phyloP scores from a whole-genome alignment of 2,888 invertebrate genomes.

The Eupithecia pulchellata region DNA sequence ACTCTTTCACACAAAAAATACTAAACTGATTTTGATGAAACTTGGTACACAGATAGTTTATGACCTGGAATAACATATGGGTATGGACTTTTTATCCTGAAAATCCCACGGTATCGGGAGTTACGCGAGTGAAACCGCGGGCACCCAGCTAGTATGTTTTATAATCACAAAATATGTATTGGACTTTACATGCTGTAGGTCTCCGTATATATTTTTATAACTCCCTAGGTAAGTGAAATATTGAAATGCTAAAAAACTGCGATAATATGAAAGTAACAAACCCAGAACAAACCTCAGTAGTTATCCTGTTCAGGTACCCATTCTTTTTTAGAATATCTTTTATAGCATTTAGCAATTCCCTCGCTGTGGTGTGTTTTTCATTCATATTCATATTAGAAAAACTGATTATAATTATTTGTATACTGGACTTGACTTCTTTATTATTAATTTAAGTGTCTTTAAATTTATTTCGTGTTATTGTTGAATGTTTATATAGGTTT shows the following conservation, averaged over 20 bases:
- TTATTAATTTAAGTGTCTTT: too few species aligned
- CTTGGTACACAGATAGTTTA: too few species aligned
- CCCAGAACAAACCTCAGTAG: constrained; percentile 76
- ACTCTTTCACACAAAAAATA: too few species aligned
- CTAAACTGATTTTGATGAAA: too few species aligned
- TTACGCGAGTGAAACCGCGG: too few species aligned
- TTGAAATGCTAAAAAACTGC: neutral
- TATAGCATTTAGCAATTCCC: constrained; percentile 71
- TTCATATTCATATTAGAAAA: constrained; percentile 49
- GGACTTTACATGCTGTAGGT: neutral
- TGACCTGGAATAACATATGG: too few species aligned
- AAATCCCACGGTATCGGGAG: too few species aligned
- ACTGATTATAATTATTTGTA: neutral
- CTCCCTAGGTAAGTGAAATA: neutral
- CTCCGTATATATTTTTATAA: neutral
- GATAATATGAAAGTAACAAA: neutral
- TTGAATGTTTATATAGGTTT: too few species aligned
- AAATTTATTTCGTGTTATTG: constrained; percentile 2
- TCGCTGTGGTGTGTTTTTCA: constrained; percentile 68
- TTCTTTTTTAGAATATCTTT: constrained; percentile 72
- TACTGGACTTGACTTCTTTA: too few species aligned
- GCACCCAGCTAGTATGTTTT: neutral
- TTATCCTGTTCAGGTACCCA: constrained; percentile 75
- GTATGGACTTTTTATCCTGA: too few species aligned
- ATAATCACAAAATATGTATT: neutral